These are phyloP conservation scores for Chaetodon auriga DNA, from an alignment of 2,113 vertebrate genomes.

Conservation along the genomic window DNA sequence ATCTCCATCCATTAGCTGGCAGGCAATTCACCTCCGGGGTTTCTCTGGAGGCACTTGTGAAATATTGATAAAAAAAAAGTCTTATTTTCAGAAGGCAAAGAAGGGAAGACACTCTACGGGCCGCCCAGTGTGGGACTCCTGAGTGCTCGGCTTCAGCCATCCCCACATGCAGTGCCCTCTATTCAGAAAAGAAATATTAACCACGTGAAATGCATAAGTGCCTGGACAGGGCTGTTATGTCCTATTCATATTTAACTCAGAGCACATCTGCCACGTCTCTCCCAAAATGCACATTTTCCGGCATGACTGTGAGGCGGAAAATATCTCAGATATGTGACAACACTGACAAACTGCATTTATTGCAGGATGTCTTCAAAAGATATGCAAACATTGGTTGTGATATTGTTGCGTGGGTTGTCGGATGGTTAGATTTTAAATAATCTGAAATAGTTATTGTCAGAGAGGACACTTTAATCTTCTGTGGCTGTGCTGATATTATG, in stretches of 20 bases:
- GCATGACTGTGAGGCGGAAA: constrained; percentile 68
- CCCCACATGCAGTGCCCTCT: constrained; percentile 77
- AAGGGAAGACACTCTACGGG: constrained; percentile 67
- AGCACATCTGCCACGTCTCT: constrained; percentile 75
- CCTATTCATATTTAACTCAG: constrained; percentile 84
- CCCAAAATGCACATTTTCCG: constrained; percentile 79
- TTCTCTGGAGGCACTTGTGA: constrained; percentile 97
- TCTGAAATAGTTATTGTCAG: constrained; percentile 41
- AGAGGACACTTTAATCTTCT: constrained; percentile 48
- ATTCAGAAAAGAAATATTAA: constrained; percentile 83
- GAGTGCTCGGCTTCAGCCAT: constrained; percentile 73
- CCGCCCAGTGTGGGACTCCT: constrained; percentile 77
- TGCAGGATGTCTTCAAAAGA: constrained; percentile 48
- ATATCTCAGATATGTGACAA: constrained; percentile 72
- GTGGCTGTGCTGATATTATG: constrained; percentile 23
- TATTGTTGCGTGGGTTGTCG: constrained; percentile 28
- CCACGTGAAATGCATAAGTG: constrained; percentile 81
- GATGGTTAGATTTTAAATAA: constrained; percentile 59
- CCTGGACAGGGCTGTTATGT: constrained; percentile 82
- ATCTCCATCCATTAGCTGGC: constrained; percentile 97
- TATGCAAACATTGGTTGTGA: constrained; percentile 47
- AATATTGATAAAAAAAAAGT: constrained; percentile 96
- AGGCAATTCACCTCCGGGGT: constrained; percentile 93
- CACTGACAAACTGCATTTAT: constrained; percentile 74
- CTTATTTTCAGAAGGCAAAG: constrained; percentile 81